Evolutionary conservation across 2,113 vertebrate species (phyloP), one percentile per base, ranked within the genome.

Genomic region (Cervus canadensis): DNA sequence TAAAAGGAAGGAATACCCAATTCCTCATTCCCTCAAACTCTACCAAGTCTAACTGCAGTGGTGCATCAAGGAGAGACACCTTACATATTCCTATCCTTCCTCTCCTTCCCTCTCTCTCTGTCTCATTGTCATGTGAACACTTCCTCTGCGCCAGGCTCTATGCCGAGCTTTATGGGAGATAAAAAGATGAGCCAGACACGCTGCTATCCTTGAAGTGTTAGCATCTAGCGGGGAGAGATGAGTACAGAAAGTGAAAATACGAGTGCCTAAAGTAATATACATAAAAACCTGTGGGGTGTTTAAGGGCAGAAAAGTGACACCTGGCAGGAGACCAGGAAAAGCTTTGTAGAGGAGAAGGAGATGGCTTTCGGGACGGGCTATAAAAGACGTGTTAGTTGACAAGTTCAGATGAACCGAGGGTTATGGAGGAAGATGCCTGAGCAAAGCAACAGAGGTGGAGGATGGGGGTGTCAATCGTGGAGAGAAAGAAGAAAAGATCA

Each of bases 221-320:
- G 67, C 33, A 13, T 87, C 79, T 30, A 40, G 56, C 0, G 21
- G 40, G 9, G 25, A 88, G n/a, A 64, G 16, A 30, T 15, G 19
- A 79, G 14, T 17, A 23, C 30, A 64, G 89, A 89, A 83, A 50
- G 78, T 45, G 67, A 74, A 85, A 76, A 62, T 14, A 23, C 3
- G 81, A 79, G 60, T 13, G 36, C 30, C 57, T 93, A 40, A 57
- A 82, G 79, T 60, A 59, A 89, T 36, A 78, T 45, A 84, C 91
- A 71, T 50, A 84, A 57, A 88, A 92, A 28, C 25, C 59, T 43
- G 48, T 19, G 54, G 62, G 30, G 25, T 52, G 36, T 26, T 74
- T 62, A 79, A 76, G 82, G 87, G 54, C 28, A 83, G 97, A 76
- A 62, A 96, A 76, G n/a, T 17, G 93, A 71, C 59, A 30, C 33